Base-by-base conservation (phyloP, 2,797 vertebrate species). In the Acipenser ruthenus region DNA sequence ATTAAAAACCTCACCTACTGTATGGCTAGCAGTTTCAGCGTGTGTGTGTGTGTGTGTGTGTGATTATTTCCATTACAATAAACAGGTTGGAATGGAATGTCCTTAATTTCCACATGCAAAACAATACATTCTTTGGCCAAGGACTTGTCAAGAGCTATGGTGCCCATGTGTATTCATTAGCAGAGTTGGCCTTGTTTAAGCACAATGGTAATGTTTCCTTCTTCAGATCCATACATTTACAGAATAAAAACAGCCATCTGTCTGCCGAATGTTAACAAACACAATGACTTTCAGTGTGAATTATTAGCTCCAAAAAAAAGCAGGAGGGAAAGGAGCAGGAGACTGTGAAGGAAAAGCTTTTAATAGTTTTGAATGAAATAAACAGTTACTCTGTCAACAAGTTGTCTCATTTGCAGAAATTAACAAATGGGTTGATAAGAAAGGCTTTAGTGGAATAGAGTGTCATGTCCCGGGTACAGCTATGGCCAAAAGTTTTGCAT, bases 301-400 rank as follows among this genome's bases (percentile, higher is more conserved):
- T 68, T 56, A 72, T 71, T 72, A 55, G 49, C 47, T 71, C 50
- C 67, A 49, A 72, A 65, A 64, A n/a, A 37, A 70, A 72, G 11
- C 49, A 63, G 37, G 4, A 37, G 18, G 60, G 64, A 65, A 75
- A 69, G 60, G 47, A 2, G 0, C 65, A 74, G 70, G 23, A 65
- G 67, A 50, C 59, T 59, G 60, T 72, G 50, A 7, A 49, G 75
- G 50, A 58, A 75, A 72, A 68, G 8, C 62, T 71, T 65, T 66
- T 68, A 60, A 76, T 73, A 69, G 67, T 67, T 73, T 65, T 71
- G 60, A 71, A 65, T 66, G 47, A 73, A 72, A 73, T 72, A 75
- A 75, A 72, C 74, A 69, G 67, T 15, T 69, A 13, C 70, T 76
- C 68, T 74, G 62, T 76, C 68, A 78, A 69, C 63, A 74, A 71